Evolutionary conservation across 2,888 invertebrate species (phyloP), one percentile per base, ranked within the genome.

Genomic region (Eulithis testata): DNA sequence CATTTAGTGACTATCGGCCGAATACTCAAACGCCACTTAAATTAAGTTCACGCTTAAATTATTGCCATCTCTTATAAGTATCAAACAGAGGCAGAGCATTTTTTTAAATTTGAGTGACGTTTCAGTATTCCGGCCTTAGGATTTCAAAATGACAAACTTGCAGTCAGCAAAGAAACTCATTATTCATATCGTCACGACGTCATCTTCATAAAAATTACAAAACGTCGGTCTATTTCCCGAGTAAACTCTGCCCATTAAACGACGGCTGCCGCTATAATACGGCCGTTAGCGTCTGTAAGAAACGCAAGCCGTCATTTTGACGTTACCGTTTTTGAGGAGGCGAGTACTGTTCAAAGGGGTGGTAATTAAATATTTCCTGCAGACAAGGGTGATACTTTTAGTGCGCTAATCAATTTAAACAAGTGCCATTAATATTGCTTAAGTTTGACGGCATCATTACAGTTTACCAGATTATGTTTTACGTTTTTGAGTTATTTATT

Each of bases 381-480:
- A 53, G 60, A 66, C 36, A 57, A 51, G 60, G 61, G 21, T 51
- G 50, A 62, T 14, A 63, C 27, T 67, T 67, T 61, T 65, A 56
- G 60, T 54, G 58, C 60, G 63, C 63, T 63, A 67, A 67, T 63
- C 72, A 72, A 72, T 72, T 70, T 68, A 55, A 53, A 65, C 67
- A 62, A 68, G 53, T 63, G 58, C 60, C 70, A 68, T 72, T 72
- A 69, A 70, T 72, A 69, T 67, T 68, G 70, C 67, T 70, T 66
- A 66, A 66, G 66, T 69, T 63, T 54, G 55, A 12, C 7, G 54
- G 43, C 55, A 49, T 57, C 45, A 61, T 67, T 61, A 58, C 57
- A 31, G 5, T 31, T 62, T 55, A 66, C 62, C 56, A 47, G 1
- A 59, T 44, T 27, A 51, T 12, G 14, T 31, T 50, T 59, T 47